Evolutionary conservation across 2,113 vertebrate genomes (phyloP), one percentile per base, ranked within the genome.

Genomic region (Protomyctophum bolini): DNA sequence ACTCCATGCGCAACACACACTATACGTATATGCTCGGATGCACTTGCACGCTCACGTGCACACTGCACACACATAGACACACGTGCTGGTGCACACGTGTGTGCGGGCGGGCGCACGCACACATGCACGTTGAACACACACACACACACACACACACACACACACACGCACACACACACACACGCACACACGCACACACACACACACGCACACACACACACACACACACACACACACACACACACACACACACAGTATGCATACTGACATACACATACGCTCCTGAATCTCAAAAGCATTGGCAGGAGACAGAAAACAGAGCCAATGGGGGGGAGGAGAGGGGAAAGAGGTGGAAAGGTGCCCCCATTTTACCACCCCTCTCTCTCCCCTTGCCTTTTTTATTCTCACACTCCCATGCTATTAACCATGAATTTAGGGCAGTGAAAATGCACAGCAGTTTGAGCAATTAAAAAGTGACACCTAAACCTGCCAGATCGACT

Each of bases 391-490:
- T 63, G 57, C 50, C 28, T 29, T 47, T 49, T 72, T 64, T 55
- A 52, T 45, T 52, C 28, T 82, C 58, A 57, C 63, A 66, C 58
- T 72, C 63, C 58, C 77, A 68, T 69, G 61, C 72, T 77, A 56
- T 45, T 72, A 79, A 75, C n/a, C 46, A 41, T 50, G 72, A 82
- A 89, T 88, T 77, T 81, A 85, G 80, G 83, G 75, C 83, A 86
- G 81, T 77, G 75, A 70, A 83, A 82, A 82, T 65, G 70, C 66
- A 79, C 81, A 69, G 76, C 68, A 67, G 82, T 80, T 72, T 70
- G 80, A 76, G 80, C 79, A 86, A 89, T 88, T 88, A 82, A 87
- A 83, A 81, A 80, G 77, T 72, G 76, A 69, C 77, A 88, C 70
- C 72, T 77, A 80, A 83, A 85, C 56, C 70, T 65, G 11, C 47